Conservation (phyloP, 1,140 invertebrate species). For the Drosophila miranda region DNA sequence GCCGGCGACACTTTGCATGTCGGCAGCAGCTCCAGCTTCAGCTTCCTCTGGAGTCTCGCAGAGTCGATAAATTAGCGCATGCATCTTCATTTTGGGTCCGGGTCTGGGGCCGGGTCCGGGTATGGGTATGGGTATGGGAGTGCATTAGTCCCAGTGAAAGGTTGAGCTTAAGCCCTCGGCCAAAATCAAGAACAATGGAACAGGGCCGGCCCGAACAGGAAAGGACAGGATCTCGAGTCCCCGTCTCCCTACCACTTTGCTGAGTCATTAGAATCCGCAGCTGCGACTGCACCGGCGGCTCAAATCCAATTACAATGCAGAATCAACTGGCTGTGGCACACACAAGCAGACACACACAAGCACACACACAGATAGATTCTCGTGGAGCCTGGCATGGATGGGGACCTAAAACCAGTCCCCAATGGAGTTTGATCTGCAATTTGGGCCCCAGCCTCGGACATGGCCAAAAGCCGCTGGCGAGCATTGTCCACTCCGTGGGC, state of each 20-base stretch:
- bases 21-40: conserved; percentile 4
- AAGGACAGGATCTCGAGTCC: conserved; percentile 5
- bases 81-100: conserved; percentile 62
- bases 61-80: conserved; percentile 58
- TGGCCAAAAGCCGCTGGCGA: conserved; percentile 56
- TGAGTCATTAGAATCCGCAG: conserved; percentile 76
- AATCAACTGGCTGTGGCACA: conserved; percentile 40
- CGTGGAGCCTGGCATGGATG: not conserved
- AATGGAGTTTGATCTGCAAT: conserved; percentile 44
- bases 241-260: conserved; percentile 24
- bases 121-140: conserved; percentile 19
- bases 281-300: conserved; percentile 68
- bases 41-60: conserved; percentile 22
- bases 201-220: conserved; percentile 14
- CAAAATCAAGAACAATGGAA: conserved; percentile 48
- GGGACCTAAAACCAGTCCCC: conserved; percentile 19
- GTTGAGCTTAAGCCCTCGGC: conserved; percentile 5
- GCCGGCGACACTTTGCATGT: conserved; percentile 57
- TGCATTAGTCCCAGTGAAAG: conserved; percentile 59
- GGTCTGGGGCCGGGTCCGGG: too few relatives aligned
- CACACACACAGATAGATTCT: conserved; percentile 5
- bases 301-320: conserved; percentile 74
- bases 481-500: conserved; percentile 72
- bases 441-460: conserved; percentile 34
- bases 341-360: conserved; percentile 20